Evolutionary conservation across 2,888 invertebrate species (phyloP), one percentile per base, ranked within the genome.

Genomic region (Creontiades dilutus): DNA sequence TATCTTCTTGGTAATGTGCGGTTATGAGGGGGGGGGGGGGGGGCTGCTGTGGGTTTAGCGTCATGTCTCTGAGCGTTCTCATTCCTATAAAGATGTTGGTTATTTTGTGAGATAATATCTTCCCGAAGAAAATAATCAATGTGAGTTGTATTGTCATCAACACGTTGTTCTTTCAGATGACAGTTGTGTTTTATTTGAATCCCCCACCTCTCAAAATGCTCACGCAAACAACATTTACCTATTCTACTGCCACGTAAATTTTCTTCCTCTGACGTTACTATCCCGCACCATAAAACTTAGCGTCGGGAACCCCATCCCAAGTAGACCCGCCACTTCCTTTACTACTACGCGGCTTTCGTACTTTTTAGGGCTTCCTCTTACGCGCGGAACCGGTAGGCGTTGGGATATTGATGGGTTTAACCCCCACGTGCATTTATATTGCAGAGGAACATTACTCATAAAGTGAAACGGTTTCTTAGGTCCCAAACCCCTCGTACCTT

Each of bases 361-460:
- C 85, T 85, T 85, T 85, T 57, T 37, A 23, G 13, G 23, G 85
- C 57, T 46, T 61, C 61, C 55, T 85, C 61, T 61, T 19, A 57
- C 27, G 37, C 61, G 37, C 16, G 7, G 61, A 57, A 85, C 55
- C 61, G 27, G 85, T 37, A 85, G 55, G 61, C 57, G 52, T 85
- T 61, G 85, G 85, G 28, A 85, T 85, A 82, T 85, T 85, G 85
- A 85, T 85, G 85, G 52, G 61, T 37, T 37, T 23, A 57, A 61
- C 85, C 85, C 57, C 61, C 28, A 16, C 37, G 23, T 57, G 85
- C 85, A 61, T 85, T 85, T 85, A 85, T 85, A 85, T 85, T 85
- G 85, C 85, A 85, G 12, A 82, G 57, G 85, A 46, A 37, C 85
- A 85, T 85, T 85, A 85, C 61, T 85, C 85, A 85, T 85, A 85